Evolutionary conservation across 2,797 vertebrate genomes (phyloP), one percentile per base, ranked within the genome.

Genomic region (Sebastes minor): DNA sequence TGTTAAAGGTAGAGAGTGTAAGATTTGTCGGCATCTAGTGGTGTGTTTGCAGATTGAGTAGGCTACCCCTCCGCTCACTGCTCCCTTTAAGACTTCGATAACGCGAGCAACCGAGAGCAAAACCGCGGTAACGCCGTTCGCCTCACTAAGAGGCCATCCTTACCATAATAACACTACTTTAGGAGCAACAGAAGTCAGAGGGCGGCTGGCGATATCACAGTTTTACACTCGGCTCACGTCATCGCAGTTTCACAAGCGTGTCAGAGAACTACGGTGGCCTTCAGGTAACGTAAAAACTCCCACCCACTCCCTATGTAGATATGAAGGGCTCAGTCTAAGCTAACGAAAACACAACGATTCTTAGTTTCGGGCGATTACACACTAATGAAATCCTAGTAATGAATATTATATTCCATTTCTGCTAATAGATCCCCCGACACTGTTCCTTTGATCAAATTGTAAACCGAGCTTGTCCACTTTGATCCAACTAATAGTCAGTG

Each of bases 41-140:
- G 46, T 49, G 46, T 49, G 18, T 49, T 49, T 49, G 46, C 46
- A 49, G 46, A 18, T 49, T 49, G 46, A 49, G 46, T 20, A 49
- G 3, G 0, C 46, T 49, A 49, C 46, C 46, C 16, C 46, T 49
- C 18, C 3, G 46, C 46, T 49, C 46, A 49, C 46, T 49, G 18
- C 46, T 52, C 46, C 46, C 46, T 52, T 52, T n/a, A n/a, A 52
- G 8, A 52, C 46, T 52, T 1, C 2, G 8, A 4, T 52, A 52
- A 4, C 18, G 18, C 2, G 46, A 52, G 46, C 46, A 2, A n/a
- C 46, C 18, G 7, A 20, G 18, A 2, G 46, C 18, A 4, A 49
- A 18, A 38, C 0, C 8, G 18, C 8, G 8, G 46, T 52, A 52
- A 1, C 46, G 4, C 46, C 0, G 8, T 52, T 49, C 0, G 7